Base-by-base conservation (phyloP, 2,888 invertebrate genomes). In the Camponotus fellah region DNA sequence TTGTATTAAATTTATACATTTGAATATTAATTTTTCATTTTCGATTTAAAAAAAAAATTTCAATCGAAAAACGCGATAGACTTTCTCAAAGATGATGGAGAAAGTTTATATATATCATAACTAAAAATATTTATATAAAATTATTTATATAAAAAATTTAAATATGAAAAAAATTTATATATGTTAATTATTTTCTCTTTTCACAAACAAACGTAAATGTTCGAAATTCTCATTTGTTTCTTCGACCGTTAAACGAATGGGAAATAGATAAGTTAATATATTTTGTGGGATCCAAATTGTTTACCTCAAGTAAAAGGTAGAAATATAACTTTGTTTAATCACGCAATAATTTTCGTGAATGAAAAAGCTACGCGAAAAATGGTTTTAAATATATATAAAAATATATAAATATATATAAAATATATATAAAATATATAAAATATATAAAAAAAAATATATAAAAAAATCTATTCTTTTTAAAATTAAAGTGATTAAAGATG, bases 1-100 rank as follows among this genome's bases (percentile, higher is more conserved):
- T 8, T 26, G 46, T 60, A 68, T 79, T 62, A 79, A 79, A 79
- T 79, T 79, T 26, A 60, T 17, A 2, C 6, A 79, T 21, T 69
- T 3, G 14, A 10, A 37, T 79, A 79, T 62, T 60, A 37, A 79
- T 79, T 12, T 49, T 26, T 79, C 9, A 64, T n/a, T 17, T 26
- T 26, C 2, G 40, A 46, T 56, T 40, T 26, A 26, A 21, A 37
- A 26, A 62, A 43, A 71, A 62, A 26, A 26, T 26, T 60, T n/a
- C 37, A 0, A 4, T n/a, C 37, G 1, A 4, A 69, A 69, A 60
- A 60, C 2, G 37, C 56, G 9, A n/a, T 32, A 77, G 6, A 46
- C 21, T 71, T n/a, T 26, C 26, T 26, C 26, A 43, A 56, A 6
- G 12, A 62, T 53, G 5, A 3, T 40, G 32, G 26, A 26, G 12